A percentile compares a stretch with the other conserved stretches of the same genome.
Conservation (phyloP, 2,888 invertebrate species). For the Corbicula japonica region DNA sequence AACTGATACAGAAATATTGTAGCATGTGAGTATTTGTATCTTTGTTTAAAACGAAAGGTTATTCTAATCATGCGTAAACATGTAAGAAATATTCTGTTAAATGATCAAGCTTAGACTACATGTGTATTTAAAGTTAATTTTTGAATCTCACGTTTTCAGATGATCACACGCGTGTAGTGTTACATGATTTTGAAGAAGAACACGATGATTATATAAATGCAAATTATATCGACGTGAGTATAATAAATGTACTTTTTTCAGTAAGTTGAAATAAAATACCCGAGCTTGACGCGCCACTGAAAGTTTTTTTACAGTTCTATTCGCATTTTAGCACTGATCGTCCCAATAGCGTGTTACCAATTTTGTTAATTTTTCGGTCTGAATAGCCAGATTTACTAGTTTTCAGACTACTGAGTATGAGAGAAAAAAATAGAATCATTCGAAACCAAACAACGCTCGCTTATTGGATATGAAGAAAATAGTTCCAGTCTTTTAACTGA, state of each 20-base stretch:
- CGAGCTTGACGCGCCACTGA: too few species aligned
- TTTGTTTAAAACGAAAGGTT: neutral
- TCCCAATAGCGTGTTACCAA: too few species aligned
- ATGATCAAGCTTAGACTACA: conserved; percentile 11
- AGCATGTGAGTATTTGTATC: conserved; percentile 86
- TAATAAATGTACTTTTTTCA: neutral
- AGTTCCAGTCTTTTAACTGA: too few species aligned
- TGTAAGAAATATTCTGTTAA: neutral
- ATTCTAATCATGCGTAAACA: neutral
- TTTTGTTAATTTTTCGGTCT: too few species aligned
- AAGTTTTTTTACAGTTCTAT: too few species aligned
- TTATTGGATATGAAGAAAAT: too few species aligned
- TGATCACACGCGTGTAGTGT: conserved; percentile 85
- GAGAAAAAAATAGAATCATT: too few species aligned
- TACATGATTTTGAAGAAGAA: conserved; percentile 79
- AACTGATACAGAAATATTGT: conserved; percentile 86
- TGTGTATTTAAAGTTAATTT: neutral
- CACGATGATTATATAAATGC: conserved; percentile 86
- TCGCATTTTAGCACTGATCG: too few species aligned
- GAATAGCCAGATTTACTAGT: too few species aligned
- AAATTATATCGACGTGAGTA: conserved; percentile 85
- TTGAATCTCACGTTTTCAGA: conserved; percentile 73
- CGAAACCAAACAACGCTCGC: too few species aligned
- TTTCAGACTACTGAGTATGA: too few species aligned
- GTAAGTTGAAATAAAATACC: too few species aligned